phyloP scores from a whole-genome alignment of 1,140 invertebrate genomes.

The Apolygus lucorum region DNA sequence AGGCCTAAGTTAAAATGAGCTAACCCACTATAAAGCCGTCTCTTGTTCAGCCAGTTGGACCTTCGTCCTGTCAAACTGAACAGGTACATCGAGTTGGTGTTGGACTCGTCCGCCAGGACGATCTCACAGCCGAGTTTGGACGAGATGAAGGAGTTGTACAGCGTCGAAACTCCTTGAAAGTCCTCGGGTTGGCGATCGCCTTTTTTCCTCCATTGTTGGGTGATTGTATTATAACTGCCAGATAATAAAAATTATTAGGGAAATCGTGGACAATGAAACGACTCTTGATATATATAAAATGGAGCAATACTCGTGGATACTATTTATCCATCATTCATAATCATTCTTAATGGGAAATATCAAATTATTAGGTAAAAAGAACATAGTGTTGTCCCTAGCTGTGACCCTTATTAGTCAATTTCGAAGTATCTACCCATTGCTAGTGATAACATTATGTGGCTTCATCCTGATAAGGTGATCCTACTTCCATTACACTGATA shows the following conservation, averaged over 20 bases:
- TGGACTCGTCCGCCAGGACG: background rate
- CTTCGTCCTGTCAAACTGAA: background rate
- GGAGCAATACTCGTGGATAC: background rate
- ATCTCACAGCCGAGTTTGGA: background rate
- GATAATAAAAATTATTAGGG: background rate
- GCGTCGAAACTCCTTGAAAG: background rate
- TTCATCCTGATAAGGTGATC: too few relatives aligned
- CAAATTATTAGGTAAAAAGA: background rate
- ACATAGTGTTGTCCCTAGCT: background rate
- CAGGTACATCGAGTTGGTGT: background rate
- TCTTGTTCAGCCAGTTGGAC: background rate
- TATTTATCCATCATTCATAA: background rate
- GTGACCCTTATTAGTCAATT: too few relatives aligned
- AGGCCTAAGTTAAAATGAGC: background rate
- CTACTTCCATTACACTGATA: too few relatives aligned
- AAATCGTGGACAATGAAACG: too few relatives aligned
- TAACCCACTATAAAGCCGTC: background rate
- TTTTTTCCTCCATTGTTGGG: background rate
- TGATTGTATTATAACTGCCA: background rate
- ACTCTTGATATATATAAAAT: background rate
- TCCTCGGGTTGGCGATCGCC: background rate
- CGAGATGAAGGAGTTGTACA: background rate
- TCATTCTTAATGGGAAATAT: background rate
- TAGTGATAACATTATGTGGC: too few relatives aligned
- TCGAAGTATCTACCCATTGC: too few relatives aligned